Conservation (phyloP, 2,113 vertebrate genomes). For the Isurus oxyrinchus region DNA sequence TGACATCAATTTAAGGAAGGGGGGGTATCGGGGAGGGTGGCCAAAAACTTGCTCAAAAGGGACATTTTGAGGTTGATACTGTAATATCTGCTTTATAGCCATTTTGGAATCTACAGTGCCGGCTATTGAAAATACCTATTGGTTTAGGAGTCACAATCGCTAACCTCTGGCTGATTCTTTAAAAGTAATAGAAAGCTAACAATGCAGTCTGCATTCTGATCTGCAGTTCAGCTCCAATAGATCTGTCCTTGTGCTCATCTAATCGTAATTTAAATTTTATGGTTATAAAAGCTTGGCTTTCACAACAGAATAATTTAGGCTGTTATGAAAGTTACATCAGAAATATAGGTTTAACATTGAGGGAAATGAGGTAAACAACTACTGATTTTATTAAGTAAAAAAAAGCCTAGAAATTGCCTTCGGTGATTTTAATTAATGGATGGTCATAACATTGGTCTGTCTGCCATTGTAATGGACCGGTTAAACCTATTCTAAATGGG, state of each 20-base stretch:
- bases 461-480: background rate
- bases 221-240: background rate
- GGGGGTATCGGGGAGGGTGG: background rate
- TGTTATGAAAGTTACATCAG: background rate
- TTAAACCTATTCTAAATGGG: background rate
- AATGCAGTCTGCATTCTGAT: background rate
- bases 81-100: background rate
- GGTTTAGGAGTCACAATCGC: background rate
- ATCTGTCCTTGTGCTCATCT: background rate
- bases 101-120: background rate
- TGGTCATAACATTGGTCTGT: background rate
- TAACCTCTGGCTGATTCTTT: background rate
- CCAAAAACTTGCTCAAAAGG: background rate
- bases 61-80: background rate
- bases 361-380: background rate
- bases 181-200: background rate
- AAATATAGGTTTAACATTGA: background rate
- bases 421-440: background rate
- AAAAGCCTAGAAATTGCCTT: background rate
- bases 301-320: background rate
- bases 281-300: background rate
- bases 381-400: background rate
- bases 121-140: background rate
- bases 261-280: background rate
- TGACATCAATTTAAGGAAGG: background rate